Base-by-base conservation (phyloP, 2,797 vertebrate species). In the Lutjanus argentimaculatus region DNA sequence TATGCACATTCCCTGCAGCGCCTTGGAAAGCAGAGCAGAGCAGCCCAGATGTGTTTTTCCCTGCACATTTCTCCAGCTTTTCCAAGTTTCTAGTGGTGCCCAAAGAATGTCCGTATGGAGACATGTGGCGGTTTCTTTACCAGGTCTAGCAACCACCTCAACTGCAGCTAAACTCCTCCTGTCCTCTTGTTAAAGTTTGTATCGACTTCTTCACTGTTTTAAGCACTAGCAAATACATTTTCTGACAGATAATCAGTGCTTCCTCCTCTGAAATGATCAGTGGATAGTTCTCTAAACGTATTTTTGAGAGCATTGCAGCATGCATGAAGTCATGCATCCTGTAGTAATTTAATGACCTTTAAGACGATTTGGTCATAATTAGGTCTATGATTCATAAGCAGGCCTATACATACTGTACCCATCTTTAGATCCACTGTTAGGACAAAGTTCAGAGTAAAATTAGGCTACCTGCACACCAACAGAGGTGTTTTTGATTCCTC, bases 11-110 rank as follows among this genome's bases (percentile, higher is more conserved):
- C 71, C 62, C 66, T 80, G 45, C 42, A 30, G 17, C 66, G 43
- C 19, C 58, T 36, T 36, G 70, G 70, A 84, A 73, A 76, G 14
- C 40, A 53, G 56, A 63, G 46, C 68, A 53, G 11, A 68, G 57
- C 3, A 72, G 62, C 63, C 40, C 78, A 71, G 72, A 72, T 62
- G 65, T 42, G 21, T 53, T 69, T 69, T 55, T 63, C 25, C 40
- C 57, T 21, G 68, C 64, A 70, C 43, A 65, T 21, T 67, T 46
- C 14, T 79, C 19, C 30, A 72, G 51, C 45, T 80, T 75, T 77
- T 70, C 65, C 68, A 11, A 48, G 22, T 15, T 12, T 30, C 30
- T 21, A 16, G 8, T 4, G 11, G 14, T 61, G 55, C 43, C 52
- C 63, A 46, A 49, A 46, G 16, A 46, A 5, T 63, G 2, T 55